Evolutionary conservation across 1,140 invertebrate genomes (phyloP), one percentile per base, ranked within the genome.

Genomic region (Drosophila sp.): DNA sequence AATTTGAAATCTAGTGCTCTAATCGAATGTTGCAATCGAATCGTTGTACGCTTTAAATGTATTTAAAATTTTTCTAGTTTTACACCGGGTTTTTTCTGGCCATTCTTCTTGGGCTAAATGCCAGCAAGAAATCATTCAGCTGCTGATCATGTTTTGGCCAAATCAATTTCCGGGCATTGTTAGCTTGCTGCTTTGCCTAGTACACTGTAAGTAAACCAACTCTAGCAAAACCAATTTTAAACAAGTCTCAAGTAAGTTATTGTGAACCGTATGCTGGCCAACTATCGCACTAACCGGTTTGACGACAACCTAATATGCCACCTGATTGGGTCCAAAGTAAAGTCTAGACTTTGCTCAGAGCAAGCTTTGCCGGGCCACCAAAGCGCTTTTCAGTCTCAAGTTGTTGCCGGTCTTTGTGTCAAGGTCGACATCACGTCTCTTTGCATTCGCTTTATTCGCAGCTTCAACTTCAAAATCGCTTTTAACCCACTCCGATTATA

Each of bases 401-500:
- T 74, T 54, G 65, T 89, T 89, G 83, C 79, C 83, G 84, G 84
- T 89, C 83, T 89, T 89, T 89, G 83, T 89, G 83, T 89, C 83
- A 89, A 89, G 83, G 83, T 89, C 83, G 82, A 57, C 32, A n/a
- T 16, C 46, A 57, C 27, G 34, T 45, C 34, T 69, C 54, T 62
- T 32, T 11, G 2, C 13, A 9, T 58, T 40, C 18, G 43, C 56
- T 41, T 25, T 34, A 8, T 27, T 40, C 13, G 16, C 46, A 34
- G 36, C 46, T 41, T 8, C 46, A 21, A 4, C 45, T 51, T 13
- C 21, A 21, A 13, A 14, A 36, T 36, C 40, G 7, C 25, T 34
- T 41, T 36, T 56, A 25, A 40, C n/a, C 53, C 7, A 54, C 50
- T 18, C 9, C 4, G 50, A 21, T 54, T 34, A 27, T 18, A 18